Evolutionary conservation across 2,797 vertebrate species (phyloP), one percentile per base, ranked within the genome.

Genomic region (Decapterus maruadsi): DNA sequence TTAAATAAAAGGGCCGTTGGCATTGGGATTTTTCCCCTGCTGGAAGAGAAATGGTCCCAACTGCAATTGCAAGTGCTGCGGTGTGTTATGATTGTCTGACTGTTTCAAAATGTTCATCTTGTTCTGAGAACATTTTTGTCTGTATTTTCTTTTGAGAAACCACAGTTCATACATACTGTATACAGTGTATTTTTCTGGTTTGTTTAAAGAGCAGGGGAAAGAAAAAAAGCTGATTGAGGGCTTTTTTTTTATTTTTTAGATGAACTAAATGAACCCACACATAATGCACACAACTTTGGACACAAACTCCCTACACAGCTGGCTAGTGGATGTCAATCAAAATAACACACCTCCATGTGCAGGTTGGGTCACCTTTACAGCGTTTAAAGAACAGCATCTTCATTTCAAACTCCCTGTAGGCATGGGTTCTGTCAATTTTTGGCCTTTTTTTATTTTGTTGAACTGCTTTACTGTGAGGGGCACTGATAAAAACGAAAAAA

Each of bases 1-100:
- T 67, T 81, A 81, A 78, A 82, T 78, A 45, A 87, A 86, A 84
- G 60, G 31, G 48, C 74, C 22, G 17, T 62, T 20, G 75, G 81
- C 77, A 58, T 11, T 68, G 68, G 63, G 54, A 82, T 67, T 72
- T 75, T 75, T n/a, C 68, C 81, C 68, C 79, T 11, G 62, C 67
- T 77, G 63, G 66, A 83, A 76, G 34, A 17, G 84, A 82, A 84
- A 81, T 53, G 63, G 68, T 63, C 69, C 72, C 66, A 67, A 58
- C 50, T 80, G 58, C 71, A 84, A 8, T 71, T 68, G 67, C 60
- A 50, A 50, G 29, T 50, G 5, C 62, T 14, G 56, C 26, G 46
- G 29, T 64, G 58, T 76, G 68, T 75, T 75, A 77, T 79, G 38
- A 72, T 48, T 75, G 58, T 72, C 42, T 26, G 34, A 43, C 45